Evolutionary conservation across 2,797 vertebrate genomes (phyloP).

Genomic region (Balearica regulorum): DNA sequence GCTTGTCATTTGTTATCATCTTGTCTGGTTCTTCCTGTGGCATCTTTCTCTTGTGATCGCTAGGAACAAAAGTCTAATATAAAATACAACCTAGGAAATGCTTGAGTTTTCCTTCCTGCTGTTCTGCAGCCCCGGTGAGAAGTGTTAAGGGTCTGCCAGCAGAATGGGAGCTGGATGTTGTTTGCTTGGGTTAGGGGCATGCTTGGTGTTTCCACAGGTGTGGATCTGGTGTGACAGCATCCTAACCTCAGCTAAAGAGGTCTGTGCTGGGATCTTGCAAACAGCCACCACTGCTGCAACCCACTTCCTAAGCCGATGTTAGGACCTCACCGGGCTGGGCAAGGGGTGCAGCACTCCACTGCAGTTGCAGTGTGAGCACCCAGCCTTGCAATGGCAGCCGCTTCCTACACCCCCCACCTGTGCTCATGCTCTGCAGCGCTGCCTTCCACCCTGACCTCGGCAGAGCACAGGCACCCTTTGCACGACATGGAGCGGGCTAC

Average conservation of each 20-base stretch:
- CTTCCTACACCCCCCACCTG: not conserved
- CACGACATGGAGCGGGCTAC: rapidly evolving
- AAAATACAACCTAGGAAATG: not conserved
- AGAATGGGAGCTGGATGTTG: not conserved
- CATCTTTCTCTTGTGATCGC: not conserved
- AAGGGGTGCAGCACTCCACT: not conserved
- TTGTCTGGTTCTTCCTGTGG: not conserved
- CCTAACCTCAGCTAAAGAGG: too few species aligned
- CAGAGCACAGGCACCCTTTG: not conserved
- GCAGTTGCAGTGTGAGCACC: rapidly evolving
- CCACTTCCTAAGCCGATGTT: rapidly evolving
- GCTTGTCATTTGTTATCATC: not conserved
- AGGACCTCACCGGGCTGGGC: not conserved
- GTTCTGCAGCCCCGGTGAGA: not conserved
- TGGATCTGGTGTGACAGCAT: not conserved
- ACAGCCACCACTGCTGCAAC: not conserved
- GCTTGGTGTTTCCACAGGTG: not conserved
- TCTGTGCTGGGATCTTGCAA: not conserved
- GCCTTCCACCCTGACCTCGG: too few species aligned
- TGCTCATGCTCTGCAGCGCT: not conserved
- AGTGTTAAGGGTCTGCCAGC: not conserved
- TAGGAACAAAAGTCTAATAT: not conserved
- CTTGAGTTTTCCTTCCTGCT: not conserved
- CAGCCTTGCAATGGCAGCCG: not conserved
- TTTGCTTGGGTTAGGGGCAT: not conserved